Evolutionary conservation across 2,113 vertebrate genomes (phyloP).

Genomic region (Onychorhynchus coronatus): DNA sequence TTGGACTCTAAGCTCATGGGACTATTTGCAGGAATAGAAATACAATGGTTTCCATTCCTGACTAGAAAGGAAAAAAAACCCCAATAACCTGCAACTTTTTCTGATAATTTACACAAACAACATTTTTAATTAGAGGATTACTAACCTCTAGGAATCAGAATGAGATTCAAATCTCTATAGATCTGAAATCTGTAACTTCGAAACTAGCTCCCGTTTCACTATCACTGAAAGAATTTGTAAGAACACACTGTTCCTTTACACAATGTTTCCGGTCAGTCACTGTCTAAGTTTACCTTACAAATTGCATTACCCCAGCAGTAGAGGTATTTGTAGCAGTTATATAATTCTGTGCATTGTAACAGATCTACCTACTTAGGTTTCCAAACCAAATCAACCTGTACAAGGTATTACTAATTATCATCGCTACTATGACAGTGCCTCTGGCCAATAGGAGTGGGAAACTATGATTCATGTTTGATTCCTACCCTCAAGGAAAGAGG

Average conservation of each 20-base stretch:
- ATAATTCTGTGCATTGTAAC: not conserved
- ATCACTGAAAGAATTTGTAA: not conserved
- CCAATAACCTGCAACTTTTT: not conserved
- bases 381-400: not conserved
- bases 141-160: not conserved
- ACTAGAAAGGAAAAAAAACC: not conserved
- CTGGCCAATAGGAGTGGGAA: not conserved
- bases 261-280: not conserved
- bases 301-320: not conserved
- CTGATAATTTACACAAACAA: not conserved
- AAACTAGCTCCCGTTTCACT: not conserved
- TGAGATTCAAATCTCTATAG: not conserved
- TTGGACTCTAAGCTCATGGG: not conserved
- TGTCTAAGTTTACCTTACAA: not conserved
- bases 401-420: not conserved
- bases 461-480: not conserved
- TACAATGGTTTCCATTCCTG: not conserved
- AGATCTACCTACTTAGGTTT: not conserved
- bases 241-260: not conserved
- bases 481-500: not conserved
- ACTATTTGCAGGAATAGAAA: not conserved
- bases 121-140: not conserved
- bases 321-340: not conserved
- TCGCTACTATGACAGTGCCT: not conserved
- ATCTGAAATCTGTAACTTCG: not conserved